Base-by-base conservation (phyloP, 2,888 invertebrate species). In the Drosophila borborema region DNA sequence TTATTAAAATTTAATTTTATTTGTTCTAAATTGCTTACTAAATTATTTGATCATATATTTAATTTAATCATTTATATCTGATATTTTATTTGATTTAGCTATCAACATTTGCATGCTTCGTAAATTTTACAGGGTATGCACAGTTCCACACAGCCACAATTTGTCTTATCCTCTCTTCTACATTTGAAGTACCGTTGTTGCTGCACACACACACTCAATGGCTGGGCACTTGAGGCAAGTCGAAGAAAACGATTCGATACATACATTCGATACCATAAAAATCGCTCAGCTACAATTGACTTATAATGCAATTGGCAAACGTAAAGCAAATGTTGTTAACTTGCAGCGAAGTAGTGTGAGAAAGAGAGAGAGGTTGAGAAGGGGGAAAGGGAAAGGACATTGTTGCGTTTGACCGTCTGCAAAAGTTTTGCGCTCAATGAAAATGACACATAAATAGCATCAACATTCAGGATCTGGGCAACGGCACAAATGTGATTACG, bases 231-330 rank as follows among this genome's bases (percentile, higher is more conserved):
- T 64, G 51, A 59, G 48, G 49, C 49, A 43, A 54, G 53, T 59
- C 18, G 48, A 74, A 80, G 74, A 23, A 72, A 23, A 58, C 62
- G 63, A 61, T 40, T 74, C 77, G 79, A 79, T 78, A 77, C 54
- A 46, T 64, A 28, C 31, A 71, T 56, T 70, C 70, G 51, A 70
- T 63, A 64, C 83, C 80, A 82, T 83, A 75, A 86, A 81, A 86
- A 88, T 82, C 87, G 86, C 70, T 83, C 89, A 77, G 68, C 86
- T 80, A 72, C 86, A 87, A 88, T 88, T 89, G 88, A 88, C 88
- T 89, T 90, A 88, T 88, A 90, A 89, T 89, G 86, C 86, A 88
- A 88, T 88, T 88, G 88, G 78, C 86, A 84, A 86, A 88, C 83
- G 89, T 89, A 89, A 87, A 82, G 82, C 77, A 89, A 87, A 87